Evolutionary conservation across 1,140 invertebrate genomes (phyloP), one percentile per base, ranked within the genome.

Genomic region (Habropoda laboriosa): DNA sequence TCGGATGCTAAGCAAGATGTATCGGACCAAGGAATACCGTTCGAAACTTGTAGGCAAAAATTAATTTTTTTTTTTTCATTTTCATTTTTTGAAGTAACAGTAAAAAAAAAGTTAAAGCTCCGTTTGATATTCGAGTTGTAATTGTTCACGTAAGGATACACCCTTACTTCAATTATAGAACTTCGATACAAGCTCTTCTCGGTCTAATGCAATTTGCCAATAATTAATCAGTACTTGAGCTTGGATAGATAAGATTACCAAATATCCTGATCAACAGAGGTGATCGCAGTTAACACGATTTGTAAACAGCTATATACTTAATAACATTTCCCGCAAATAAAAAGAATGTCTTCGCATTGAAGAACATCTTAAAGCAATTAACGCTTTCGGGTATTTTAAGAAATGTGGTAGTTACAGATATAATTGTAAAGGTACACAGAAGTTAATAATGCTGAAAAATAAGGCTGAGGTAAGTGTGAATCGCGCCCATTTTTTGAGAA

Each of bases 211-310:
- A 38, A 32, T 60, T 45, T 70, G 42, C 27, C 51, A 57, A 67
- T 45, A 57, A 35, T 55, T 27, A 68, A 70, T 78, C 64, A 58
- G 42, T 40, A 49, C 35, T 55, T 49, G 24, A 60, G 42, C 24
- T 72, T 18, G 21, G 24, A n/a, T 13, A 49, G 66, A 78, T 78
- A 78, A 78, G 75, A 78, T 78, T 71, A 71, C n/a, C 27, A 45
- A 78, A 49, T 71, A 38, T 74, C 18, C 10, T 49, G 58, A 63
- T 77, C 40, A 21, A 16, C 51, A 6, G 0, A 30, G 13, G 5
- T 27, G 40, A 57, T 57, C 35, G n/a, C 8, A 30, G 10, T 27
- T 58, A 35, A 51, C 4, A 40, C 12, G 10, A 30, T 76, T 55
- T 68, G 40, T 49, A 70, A 70, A 71, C n/a, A n/a, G n/a, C n/a